Evolutionary conservation across 2,888 invertebrate genomes (phyloP), one percentile per base, ranked within the genome.

Genomic region (Pocota personata): DNA sequence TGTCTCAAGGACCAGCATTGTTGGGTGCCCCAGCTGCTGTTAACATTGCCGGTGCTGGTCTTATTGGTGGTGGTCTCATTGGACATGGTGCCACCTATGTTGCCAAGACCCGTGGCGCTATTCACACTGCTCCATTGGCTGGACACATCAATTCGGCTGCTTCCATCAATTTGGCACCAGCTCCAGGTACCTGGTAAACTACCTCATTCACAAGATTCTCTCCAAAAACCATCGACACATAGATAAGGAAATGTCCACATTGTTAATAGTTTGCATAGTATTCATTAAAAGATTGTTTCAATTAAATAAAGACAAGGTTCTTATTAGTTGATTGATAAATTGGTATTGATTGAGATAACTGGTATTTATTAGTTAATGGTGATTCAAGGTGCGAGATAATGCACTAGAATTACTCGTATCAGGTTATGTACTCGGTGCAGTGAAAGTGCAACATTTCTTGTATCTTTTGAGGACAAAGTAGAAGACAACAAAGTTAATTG

Each of bases 81-180:
- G 86, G 91, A 90, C 90, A 90, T 86, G 90, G 90, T 66, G 90
- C 90, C n/a, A 89, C 89, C 57, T 91, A 91, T 52, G 90, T 91
- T 32, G 91, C 91, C 16, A 89, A 90, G 87, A 91, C 89, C 24
- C 91, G 90, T 64, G 91, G 91, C 16, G 90, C 91, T 46, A 78
- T 91, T 3, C 91, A 91, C 83, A 90, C 90, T 7, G 91, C 91
- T 52, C 91, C 91, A 19, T 88, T 91, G 72, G 78, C 90, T 24
- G 91, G 91, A 52, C 91, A 91, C 80, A 82, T 89, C 50, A 88
- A 90, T 48, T 91, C 91, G 43, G 91, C 89, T 71, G 90, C 90
- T 69, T 88, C 91, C 35, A 89, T 90, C 86, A 91, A 91, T 50
- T 88, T 90, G 75, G 89, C 90, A 14, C 91, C 91, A 67, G 91